phyloP scores from a whole-genome alignment of 2,113 vertebrate genomes.

The Phrynocephalus versicolor region DNA sequence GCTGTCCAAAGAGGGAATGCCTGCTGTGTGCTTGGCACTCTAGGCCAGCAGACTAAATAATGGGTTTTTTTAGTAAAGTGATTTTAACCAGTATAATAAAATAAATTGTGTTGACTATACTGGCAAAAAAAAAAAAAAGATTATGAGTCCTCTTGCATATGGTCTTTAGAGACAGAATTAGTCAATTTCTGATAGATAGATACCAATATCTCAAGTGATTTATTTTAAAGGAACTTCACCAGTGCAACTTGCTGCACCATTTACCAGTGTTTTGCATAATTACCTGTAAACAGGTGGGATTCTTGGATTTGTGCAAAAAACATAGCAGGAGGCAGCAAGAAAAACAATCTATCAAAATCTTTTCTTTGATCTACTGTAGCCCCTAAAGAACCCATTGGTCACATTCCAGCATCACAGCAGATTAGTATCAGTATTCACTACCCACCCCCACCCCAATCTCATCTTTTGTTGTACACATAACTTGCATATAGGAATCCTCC shows the following conservation, averaged over 20 bases:
- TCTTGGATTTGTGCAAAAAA: background rate
- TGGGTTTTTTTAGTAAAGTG: no score
- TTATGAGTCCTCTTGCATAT: background rate
- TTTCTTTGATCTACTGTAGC: fast-evolving
- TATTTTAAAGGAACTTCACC: no score
- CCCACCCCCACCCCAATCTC: no score
- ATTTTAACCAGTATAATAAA: no score
- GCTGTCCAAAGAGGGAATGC: no score
- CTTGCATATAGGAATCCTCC: no score
- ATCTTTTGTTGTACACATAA: background rate
- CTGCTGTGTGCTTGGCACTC: no score
- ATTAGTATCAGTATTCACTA: background rate
- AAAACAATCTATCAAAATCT: background rate
- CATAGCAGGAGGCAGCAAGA: background rate
- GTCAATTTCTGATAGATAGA: background rate
- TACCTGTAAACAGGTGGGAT: background rate
- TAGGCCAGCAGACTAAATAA: no score
- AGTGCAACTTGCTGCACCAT: background rate
- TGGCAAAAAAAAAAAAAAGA: no score
- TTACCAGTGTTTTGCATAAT: background rate
- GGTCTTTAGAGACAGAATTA: background rate
- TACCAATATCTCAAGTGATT: background rate
- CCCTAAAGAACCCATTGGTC: background rate
- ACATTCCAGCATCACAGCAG: background rate
- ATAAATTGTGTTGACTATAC: background rate